These are phyloP conservation scores for Trochalopteron elliotii DNA, from an alignment of 2,113 vertebrate genomes.

Conservation along the genomic window DNA sequence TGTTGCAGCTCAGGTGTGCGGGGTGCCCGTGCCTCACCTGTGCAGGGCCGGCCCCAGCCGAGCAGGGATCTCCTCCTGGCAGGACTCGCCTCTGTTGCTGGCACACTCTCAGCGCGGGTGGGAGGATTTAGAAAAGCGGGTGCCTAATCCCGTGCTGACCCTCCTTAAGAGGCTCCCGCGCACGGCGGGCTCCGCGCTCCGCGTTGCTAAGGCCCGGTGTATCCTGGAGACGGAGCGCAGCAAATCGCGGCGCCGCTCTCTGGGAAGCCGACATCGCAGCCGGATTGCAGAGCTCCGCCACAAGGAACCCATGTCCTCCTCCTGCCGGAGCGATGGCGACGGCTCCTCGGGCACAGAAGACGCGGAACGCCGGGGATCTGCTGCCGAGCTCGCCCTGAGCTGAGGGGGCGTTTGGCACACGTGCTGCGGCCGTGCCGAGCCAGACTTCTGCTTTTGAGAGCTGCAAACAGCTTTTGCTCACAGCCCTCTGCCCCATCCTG, in stretches of 20 bases:
- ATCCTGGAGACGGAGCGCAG: conserved; percentile 69
- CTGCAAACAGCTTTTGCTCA: neutral
- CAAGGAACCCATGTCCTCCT: neutral
- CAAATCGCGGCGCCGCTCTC: conserved; percentile 62
- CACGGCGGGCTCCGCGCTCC: neutral
- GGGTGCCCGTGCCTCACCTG: accelerated
- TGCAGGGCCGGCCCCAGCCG: accelerated
- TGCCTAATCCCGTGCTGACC: neutral
- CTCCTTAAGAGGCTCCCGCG: neutral
- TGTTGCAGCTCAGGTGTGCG: accelerated
- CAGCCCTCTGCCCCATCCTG: neutral
- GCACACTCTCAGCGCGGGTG: neutral
- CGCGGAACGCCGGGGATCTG: neutral
- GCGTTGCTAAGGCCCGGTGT: conserved; percentile 63
- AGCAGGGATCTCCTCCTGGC: neutral
- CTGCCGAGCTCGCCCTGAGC: neutral
- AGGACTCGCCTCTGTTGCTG: neutral
- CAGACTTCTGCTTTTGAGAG: conserved; percentile 14
- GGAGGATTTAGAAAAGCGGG: neutral
- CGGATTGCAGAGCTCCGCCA: conserved; percentile 31
- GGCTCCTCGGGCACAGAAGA: neutral
- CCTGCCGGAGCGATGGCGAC: neutral
- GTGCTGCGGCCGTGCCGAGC: neutral
- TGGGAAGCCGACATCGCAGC: conserved; percentile 38
- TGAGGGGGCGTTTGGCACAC: conserved; percentile 24